These are phyloP conservation scores for Siderastrea siderea DNA, from an alignment of 92 coral and sea anemone genomes.

Conservation along the genomic window DNA sequence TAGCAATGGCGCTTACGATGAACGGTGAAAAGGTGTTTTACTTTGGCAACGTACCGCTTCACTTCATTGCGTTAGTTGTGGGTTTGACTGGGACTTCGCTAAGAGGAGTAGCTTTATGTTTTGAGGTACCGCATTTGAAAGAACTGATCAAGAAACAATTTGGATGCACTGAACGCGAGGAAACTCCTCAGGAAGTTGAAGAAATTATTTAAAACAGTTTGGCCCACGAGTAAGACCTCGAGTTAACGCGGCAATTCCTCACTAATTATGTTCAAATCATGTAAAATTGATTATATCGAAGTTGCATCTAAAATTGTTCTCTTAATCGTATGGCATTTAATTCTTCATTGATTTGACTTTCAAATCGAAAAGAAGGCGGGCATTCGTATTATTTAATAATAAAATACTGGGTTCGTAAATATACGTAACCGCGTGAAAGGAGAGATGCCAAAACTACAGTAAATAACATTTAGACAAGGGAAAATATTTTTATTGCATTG, in stretches of 20 bases:
- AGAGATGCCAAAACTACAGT: too few relatives aligned
- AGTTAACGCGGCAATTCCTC: background rate
- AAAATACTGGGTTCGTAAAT: background rate
- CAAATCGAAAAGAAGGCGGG: background rate
- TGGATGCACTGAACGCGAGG: conserved; percentile 55
- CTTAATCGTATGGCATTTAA: background rate
- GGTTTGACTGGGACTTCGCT: conserved; percentile 75
- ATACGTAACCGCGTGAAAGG: too few relatives aligned
- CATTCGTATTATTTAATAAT: too few relatives aligned
- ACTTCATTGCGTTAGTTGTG: conserved; percentile 74
- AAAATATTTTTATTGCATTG: too few relatives aligned
- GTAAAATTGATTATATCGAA: background rate
- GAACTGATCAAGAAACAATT: conserved; percentile 67
- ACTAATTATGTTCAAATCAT: background rate
- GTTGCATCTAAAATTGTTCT: background rate
- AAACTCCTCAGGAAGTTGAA: conserved; percentile 25
- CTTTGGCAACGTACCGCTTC: conserved; percentile 60
- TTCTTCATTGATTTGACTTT: background rate
- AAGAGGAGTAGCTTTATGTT: conserved; percentile 78
- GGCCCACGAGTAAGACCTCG: background rate
- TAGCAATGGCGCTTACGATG: conserved; percentile 70
- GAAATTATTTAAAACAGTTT: background rate
- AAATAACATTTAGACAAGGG: too few relatives aligned
- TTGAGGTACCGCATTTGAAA: conserved; percentile 82
- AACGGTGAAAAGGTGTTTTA: conserved; percentile 34